These are phyloP conservation scores for Syngnathus acus DNA, from an alignment of 2,797 vertebrate genomes.

Conservation along the genomic window DNA sequence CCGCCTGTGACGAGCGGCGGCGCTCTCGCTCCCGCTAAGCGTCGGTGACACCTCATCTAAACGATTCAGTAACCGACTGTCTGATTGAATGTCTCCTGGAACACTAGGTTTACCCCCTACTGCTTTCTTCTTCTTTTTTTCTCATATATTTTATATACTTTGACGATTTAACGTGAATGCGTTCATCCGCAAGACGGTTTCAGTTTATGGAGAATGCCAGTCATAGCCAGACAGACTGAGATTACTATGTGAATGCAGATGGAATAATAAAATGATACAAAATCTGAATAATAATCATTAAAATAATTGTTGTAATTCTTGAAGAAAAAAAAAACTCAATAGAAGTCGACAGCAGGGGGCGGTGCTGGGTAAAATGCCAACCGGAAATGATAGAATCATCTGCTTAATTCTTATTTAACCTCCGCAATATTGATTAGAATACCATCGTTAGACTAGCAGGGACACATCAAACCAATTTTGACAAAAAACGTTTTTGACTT, in stretches of 20 bases:
- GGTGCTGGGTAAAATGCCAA: too few relatives aligned
- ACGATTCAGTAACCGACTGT: conserved; percentile 65
- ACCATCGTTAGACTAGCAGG: too few relatives aligned
- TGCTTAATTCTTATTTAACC: too few relatives aligned
- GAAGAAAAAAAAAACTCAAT: too few relatives aligned
- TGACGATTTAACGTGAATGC: conserved; percentile 61
- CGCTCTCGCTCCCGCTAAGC: conserved; percentile 57
- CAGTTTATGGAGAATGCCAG: conserved; percentile 46
- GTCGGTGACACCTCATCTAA: conserved; percentile 72
- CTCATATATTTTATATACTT: conserved; percentile 25
- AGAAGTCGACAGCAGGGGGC: too few relatives aligned
- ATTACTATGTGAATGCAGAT: conserved; percentile 10
- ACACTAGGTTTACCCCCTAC: conserved; percentile 58
- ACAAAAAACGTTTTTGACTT: too few relatives aligned
- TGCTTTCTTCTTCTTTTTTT: not conserved
- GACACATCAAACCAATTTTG: too few relatives aligned
- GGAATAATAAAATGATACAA: too few relatives aligned
- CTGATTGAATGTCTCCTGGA: conserved; percentile 69
- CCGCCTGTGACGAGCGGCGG: conserved; percentile 53
- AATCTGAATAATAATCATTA: too few relatives aligned
- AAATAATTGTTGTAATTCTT: too few relatives aligned
- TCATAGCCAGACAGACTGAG: conserved; percentile 19
- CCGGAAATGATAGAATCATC: too few relatives aligned
- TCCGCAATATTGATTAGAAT: too few relatives aligned
- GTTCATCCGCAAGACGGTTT: conserved; percentile 68